Conservation (phyloP, 2,888 invertebrate genomes). For the Chloroclysta siterata region DNA sequence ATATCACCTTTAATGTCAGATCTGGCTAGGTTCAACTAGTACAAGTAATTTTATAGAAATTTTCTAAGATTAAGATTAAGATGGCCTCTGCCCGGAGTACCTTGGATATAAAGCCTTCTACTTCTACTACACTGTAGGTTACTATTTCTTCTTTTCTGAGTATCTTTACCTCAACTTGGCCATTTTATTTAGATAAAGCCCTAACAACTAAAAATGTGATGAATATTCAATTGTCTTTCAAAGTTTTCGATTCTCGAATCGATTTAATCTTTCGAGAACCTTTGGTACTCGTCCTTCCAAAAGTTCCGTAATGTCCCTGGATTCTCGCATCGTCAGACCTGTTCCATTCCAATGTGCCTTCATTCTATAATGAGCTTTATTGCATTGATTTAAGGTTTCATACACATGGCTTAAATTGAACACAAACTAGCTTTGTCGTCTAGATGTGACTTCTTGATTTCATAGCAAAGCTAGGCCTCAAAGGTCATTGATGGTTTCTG, state of each 20-base stretch:
- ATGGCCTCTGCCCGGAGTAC: too few relatives aligned
- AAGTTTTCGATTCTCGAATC: constrained; percentile 13
- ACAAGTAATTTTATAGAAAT: background rate
- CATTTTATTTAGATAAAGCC: too few relatives aligned
- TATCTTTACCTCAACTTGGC: too few relatives aligned
- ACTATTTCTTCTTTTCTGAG: too few relatives aligned
- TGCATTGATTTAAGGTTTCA: background rate
- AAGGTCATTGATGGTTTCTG: background rate
- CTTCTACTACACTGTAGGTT: too few relatives aligned
- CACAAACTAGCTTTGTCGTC: background rate
- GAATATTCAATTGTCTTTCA: constrained; percentile 3
- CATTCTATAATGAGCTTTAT: constrained; percentile 1
- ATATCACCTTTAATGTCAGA: too few relatives aligned
- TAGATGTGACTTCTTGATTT: background rate
- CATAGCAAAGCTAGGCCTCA: background rate
- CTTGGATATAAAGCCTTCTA: too few relatives aligned
- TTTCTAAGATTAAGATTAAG: background rate
- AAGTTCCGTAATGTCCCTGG: constrained; percentile 62
- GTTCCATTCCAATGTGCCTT: constrained; percentile 8
- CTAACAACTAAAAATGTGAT: background rate
- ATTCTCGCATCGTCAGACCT: constrained; percentile 57
- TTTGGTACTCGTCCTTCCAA: constrained; percentile 48
- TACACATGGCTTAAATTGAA: background rate
- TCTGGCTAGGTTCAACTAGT: too few relatives aligned
- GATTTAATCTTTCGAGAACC: constrained; percentile 47